Evolutionary conservation across 2,113 vertebrate genomes (phyloP).

Genomic region (Stercorarius parasiticus): DNA sequence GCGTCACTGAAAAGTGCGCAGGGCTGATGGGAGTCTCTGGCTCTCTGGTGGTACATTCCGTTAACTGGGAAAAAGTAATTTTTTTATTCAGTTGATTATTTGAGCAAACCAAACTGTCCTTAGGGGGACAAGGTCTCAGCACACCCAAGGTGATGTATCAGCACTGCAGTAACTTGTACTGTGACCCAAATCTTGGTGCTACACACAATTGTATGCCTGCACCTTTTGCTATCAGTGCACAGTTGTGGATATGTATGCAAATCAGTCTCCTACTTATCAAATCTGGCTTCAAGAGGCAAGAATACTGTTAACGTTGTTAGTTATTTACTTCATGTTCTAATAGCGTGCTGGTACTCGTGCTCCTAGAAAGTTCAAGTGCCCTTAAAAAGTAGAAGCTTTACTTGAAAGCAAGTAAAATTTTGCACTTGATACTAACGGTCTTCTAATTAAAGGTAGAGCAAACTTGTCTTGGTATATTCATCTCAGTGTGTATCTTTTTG

Average conservation of each 20-base stretch:
- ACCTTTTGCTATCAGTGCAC: background rate
- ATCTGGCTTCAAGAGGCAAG: background rate
- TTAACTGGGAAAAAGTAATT: background rate
- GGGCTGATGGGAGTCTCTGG: background rate
- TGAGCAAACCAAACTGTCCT: background rate
- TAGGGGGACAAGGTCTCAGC: background rate
- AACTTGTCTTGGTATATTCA: background rate
- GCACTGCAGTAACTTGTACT: background rate
- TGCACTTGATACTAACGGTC: background rate
- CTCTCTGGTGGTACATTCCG: background rate
- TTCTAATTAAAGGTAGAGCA: slow-evolving; percentile 9
- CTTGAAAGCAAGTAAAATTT: background rate
- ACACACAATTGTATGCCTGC: rapidly evolving
- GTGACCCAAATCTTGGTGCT: background rate
- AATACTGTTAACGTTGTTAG: background rate
- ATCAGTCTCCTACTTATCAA: background rate
- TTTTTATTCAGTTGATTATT: background rate
- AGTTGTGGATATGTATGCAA: background rate
- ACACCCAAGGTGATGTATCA: background rate
- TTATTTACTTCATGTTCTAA: background rate
- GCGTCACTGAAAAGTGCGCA: background rate
- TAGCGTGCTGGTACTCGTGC: rapidly evolving
- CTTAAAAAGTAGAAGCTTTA: background rate
- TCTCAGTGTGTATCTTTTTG: background rate
- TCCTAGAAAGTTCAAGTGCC: background rate